These are phyloP conservation scores for Cydia pomonella DNA, from an alignment of 1,140 invertebrate genomes.

Conservation along the genomic window DNA sequence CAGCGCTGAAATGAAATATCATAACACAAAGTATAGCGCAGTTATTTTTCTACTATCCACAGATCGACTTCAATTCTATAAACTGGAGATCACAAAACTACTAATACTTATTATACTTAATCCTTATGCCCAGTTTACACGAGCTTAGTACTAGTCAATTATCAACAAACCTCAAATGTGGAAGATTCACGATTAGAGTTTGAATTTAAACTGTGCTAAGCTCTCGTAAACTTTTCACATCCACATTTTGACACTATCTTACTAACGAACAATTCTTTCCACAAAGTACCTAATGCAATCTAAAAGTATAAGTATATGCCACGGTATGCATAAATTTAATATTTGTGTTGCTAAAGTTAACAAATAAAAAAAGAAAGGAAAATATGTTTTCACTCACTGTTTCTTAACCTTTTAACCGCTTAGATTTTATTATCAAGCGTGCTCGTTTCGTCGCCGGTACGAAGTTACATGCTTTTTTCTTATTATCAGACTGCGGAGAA, in stretches of 20 bases:
- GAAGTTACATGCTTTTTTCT: no score
- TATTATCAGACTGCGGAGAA: no score
- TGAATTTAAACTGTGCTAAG: background rate
- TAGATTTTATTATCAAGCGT: no score
- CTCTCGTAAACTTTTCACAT: background rate
- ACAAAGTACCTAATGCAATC: background rate
- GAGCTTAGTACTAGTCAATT: background rate
- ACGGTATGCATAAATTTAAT: background rate
- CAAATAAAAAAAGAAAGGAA: no score
- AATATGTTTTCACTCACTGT: background rate
- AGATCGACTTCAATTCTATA: slow-evolving; percentile 58
- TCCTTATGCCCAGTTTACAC: slow-evolving; percentile 34
- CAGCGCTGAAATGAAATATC: slow-evolving; percentile 1
- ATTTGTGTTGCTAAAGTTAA: background rate
- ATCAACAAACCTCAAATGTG: background rate
- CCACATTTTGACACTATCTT: background rate
- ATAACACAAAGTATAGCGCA: background rate
- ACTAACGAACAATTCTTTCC: background rate
- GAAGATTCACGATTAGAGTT: background rate
- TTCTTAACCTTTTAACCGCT: no score
- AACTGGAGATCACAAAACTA: slow-evolving; percentile 72
- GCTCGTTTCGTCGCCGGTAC: no score
- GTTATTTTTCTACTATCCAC: slow-evolving; percentile 36
- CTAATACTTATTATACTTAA: slow-evolving; percentile 62
- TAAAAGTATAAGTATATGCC: background rate